Percentiles rank a stretch among this genome's conserved stretches.
phyloP scores from a whole-genome alignment of 2,888 invertebrate genomes.

The Amiota mariae region DNA sequence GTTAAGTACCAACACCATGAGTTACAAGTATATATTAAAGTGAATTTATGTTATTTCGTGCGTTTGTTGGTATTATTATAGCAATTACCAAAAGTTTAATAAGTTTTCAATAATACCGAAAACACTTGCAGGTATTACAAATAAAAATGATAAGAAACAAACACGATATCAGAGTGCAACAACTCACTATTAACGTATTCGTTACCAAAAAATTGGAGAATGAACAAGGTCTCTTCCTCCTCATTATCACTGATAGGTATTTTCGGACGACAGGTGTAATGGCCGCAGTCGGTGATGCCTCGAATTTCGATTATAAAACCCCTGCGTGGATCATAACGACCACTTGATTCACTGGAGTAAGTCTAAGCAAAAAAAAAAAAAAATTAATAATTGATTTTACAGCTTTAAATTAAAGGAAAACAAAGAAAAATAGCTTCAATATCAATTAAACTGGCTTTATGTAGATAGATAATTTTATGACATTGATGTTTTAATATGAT shows the following conservation, averaged over 20 bases:
- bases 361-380: slow-evolving; percentile 53
- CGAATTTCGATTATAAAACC: slow-evolving; percentile 70
- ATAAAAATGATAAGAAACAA: slow-evolving; percentile 70
- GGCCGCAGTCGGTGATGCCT: slow-evolving; percentile 67
- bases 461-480: too few relatives aligned
- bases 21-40: background rate
- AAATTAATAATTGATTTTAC: background rate
- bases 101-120: slow-evolving; percentile 46
- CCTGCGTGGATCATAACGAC: slow-evolving; percentile 68
- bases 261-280: slow-evolving; percentile 67
- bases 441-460: too few relatives aligned
- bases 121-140: slow-evolving; percentile 39
- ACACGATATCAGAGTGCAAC: slow-evolving; percentile 73
- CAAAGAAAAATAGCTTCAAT: too few relatives aligned
- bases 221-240: slow-evolving; percentile 58
- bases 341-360: slow-evolving; percentile 63
- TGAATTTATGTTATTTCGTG: slow-evolving; percentile 7
- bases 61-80: slow-evolving; percentile 36
- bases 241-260: slow-evolving; percentile 62
- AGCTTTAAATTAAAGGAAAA: too few relatives aligned
- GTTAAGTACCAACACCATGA: slow-evolving; percentile 18
- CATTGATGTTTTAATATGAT: too few relatives aligned
- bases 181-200: slow-evolving; percentile 72
- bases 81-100: slow-evolving; percentile 46
- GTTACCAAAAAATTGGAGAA: slow-evolving; percentile 69